Conservation (phyloP, 2,888 invertebrate genomes). For the Ornithoptera priamus region DNA sequence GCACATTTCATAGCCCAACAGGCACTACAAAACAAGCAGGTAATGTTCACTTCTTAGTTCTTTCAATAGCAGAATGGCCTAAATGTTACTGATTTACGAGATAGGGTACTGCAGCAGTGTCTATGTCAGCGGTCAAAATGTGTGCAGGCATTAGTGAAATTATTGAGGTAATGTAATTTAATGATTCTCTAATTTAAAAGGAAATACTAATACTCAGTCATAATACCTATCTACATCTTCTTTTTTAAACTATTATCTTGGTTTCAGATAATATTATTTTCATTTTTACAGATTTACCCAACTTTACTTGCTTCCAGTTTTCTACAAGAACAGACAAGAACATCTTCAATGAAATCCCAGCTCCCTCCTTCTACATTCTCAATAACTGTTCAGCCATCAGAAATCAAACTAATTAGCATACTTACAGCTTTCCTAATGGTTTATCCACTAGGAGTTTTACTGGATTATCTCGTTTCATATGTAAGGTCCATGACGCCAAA, state of each 20-base stretch:
- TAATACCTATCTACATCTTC: neutral
- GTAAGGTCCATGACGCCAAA: constrained; percentile 54
- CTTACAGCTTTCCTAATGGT: constrained; percentile 65
- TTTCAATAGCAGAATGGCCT: neutral
- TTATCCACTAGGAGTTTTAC: constrained; percentile 60
- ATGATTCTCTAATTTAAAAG: too few species aligned
- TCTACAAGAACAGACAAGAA: constrained; percentile 37
- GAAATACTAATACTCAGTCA: too few species aligned
- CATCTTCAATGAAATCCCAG: constrained; percentile 34
- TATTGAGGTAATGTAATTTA: too few species aligned
- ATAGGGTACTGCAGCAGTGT: too few species aligned
- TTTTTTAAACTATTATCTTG: neutral
- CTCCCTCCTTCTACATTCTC: constrained; percentile 43
- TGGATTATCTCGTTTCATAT: constrained; percentile 62
- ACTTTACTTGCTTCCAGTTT: constrained; percentile 37
- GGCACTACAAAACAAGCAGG: constrained; percentile 55
- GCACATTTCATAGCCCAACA: constrained; percentile 86
- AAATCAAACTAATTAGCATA: constrained; percentile 66
- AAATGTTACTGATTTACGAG: too few species aligned
- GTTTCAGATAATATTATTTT: neutral
- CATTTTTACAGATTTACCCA: constrained; percentile 35
- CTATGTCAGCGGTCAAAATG: too few species aligned
- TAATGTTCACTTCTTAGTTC: constrained; percentile 20
- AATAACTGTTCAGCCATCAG: constrained; percentile 44
- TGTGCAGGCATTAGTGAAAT: too few species aligned